Conservation (phyloP, 1,140 invertebrate genomes). For the Zaprionus vittiger region DNA sequence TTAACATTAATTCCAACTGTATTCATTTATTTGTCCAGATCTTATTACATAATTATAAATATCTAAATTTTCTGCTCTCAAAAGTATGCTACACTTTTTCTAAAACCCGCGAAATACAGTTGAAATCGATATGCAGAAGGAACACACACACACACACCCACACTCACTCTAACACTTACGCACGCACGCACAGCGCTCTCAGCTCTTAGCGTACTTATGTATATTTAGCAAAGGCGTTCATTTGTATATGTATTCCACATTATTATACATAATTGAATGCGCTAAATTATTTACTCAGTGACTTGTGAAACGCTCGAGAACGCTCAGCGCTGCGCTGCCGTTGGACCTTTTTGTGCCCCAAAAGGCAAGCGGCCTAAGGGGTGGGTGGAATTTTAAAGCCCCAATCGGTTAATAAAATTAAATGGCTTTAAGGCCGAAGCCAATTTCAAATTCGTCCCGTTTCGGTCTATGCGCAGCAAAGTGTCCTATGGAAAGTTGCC, state of each 20-base stretch:
- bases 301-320: slow-evolving; percentile 39
- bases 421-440: slow-evolving; percentile 67
- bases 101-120: not conserved
- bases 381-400: slow-evolving; percentile 43
- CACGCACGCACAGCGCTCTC: slow-evolving; percentile 10
- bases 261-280: slow-evolving; percentile 78
- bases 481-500: slow-evolving; percentile 28
- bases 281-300: slow-evolving; percentile 72
- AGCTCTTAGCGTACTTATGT: slow-evolving; percentile 1
- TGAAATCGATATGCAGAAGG: slow-evolving; percentile 26
- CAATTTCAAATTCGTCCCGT: slow-evolving; percentile 25
- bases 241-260: slow-evolving; percentile 37
- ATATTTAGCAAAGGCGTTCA: slow-evolving; percentile 47
- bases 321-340: slow-evolving; percentile 1
- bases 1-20: not conserved
- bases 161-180: not conserved
- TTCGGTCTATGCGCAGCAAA: slow-evolving; percentile 33
- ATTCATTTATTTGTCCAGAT: not conserved
- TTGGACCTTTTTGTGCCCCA: slow-evolving; percentile 13
- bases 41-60: not conserved
- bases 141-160: not conserved
- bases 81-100: slow-evolving; percentile 3
- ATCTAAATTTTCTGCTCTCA: not conserved
- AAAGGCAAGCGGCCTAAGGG: not conserved
- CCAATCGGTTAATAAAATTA: slow-evolving; percentile 72